Evolutionary conservation across 2,888 invertebrate genomes (phyloP), one percentile per base, ranked within the genome.

Genomic region (Nomada ferruginata): DNA sequence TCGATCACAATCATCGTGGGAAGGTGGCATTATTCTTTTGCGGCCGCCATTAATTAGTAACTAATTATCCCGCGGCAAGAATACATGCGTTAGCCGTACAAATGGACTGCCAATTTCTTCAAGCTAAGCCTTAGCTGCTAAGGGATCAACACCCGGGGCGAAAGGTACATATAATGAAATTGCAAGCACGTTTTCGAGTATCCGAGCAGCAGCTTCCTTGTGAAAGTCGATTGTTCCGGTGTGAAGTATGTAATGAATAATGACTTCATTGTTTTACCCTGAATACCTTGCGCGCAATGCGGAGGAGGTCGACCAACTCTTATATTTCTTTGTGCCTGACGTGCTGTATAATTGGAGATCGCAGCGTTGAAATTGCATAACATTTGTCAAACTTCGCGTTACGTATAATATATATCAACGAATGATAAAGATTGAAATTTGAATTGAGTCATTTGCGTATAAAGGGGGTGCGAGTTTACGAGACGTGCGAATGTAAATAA

Each of bases 11-110:
- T 87, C 87, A 42, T 23, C 77, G 80, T 87, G 87, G 64, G 87
- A 87, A 84, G 23, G 42, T 5, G 47, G 65, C 70, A 79, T 85
- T 86, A 87, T 68, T 73, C 50, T 44, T 29, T 36, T 23, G 78
- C 60, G 78, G 61, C 23, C 55, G 74, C 79, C 85, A 84, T 87
- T 87, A 87, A 85, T 87, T 87, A 87, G 86, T 81, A 61, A 81
- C 79, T 81, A 87, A 87, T 85, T 87, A 83, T 52, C 66, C 60
- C 23, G 68, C 7, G 64, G 29, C 1, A 70, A 69, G 52, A 76
- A 73, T 71, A 50, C 57, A n/a, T 15, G 44, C 68, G 70, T 60
- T 64, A 73, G 74, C 71, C 72, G 82, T 74, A 69, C 55, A 85
- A 78, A 68, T 69, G 68, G 65, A 75, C 76, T 74, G 71, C 81